Evolutionary conservation across 37 sponge, comb jelly and placozoan genomes (phyloP).

Genomic region (Bolinopsis microptera): DNA sequence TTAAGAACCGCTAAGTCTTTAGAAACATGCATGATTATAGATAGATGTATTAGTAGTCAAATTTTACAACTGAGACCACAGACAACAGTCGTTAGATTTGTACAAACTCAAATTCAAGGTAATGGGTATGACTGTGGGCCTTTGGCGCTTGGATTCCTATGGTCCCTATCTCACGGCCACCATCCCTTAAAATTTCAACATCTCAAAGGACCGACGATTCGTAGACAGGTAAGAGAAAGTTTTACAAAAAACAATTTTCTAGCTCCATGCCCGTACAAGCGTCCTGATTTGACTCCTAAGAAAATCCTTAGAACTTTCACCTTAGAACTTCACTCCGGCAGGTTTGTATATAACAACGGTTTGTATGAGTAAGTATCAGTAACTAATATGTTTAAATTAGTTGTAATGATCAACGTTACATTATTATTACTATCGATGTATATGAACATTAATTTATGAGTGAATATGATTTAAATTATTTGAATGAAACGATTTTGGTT

Average conservation of each 20-base stretch:
- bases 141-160: not conserved
- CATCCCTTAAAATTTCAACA: not conserved
- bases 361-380: no score
- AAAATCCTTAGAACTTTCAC: not conserved
- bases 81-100: not conserved
- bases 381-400: no score
- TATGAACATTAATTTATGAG: no score
- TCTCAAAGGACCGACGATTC: not conserved
- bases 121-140: not conserved
- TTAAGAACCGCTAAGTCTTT: not conserved
- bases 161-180: not conserved
- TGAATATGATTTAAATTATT: no score
- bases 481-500: no score
- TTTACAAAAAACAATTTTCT: not conserved
- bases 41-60: not conserved
- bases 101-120: not conserved
- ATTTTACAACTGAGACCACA: not conserved
- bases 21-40: not conserved
- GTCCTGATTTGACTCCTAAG: not conserved
- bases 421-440: no score
- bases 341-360: no score
- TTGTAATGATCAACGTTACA: no score
- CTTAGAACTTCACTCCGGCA: not conserved
- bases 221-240: constrained; percentile 8
- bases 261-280: not conserved